Percentiles rank a stretch among this genome's conserved stretches.
Evolutionary conservation across 2,888 invertebrate species (phyloP).

Genomic region (Mantis religiosa): DNA sequence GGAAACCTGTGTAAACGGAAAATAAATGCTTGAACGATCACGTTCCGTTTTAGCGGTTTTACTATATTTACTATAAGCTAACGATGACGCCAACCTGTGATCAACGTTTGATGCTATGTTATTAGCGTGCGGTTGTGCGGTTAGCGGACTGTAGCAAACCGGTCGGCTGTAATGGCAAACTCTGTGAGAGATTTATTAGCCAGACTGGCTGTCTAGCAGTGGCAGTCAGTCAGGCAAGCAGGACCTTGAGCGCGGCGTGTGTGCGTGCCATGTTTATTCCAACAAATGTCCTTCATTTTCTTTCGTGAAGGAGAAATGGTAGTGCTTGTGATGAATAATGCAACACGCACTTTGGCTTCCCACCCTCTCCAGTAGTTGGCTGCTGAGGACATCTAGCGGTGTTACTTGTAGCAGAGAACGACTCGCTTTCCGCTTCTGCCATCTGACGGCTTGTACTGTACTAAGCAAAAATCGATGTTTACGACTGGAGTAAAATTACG

Average conservation of each 20-base stretch:
- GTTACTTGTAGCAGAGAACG: background rate
- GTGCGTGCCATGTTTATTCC: constrained; percentile 7
- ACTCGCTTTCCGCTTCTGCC: background rate
- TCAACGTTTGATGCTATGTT: background rate
- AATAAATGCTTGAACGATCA: too few relatives aligned
- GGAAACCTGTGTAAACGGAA: too few relatives aligned
- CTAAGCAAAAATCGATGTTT: background rate
- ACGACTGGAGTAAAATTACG: background rate
- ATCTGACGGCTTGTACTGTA: background rate
- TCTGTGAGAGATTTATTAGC: background rate
- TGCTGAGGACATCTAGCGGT: background rate
- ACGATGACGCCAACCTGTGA: background rate
- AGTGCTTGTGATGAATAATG: constrained; percentile 10
- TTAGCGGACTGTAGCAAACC: background rate
- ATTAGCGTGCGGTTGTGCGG: background rate
- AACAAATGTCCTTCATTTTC: constrained; percentile 21
- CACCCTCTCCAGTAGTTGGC: background rate
- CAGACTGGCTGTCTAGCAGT: background rate
- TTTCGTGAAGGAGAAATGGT: constrained; percentile 22
- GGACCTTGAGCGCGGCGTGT: background rate
- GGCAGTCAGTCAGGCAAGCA: background rate
- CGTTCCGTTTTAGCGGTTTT: too few relatives aligned
- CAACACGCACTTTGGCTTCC: background rate
- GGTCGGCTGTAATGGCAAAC: background rate
- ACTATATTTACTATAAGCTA: background rate